Conservation (phyloP, 2,888 invertebrate genomes). For the Drosophila merina region DNA sequence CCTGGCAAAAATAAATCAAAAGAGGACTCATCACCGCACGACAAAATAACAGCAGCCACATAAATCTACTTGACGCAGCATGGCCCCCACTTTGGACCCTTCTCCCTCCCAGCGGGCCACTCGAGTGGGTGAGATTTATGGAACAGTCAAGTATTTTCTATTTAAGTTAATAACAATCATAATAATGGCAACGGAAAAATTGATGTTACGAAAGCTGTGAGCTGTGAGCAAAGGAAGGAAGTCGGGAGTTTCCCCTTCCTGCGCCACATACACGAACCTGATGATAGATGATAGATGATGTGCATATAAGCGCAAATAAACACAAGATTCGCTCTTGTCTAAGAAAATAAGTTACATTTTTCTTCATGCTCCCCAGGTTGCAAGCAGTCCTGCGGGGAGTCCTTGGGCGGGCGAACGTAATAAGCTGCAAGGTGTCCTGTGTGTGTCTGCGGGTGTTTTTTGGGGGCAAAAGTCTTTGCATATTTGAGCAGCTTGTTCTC, state of each 20-base stretch:
- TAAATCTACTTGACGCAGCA: constrained; percentile 71
- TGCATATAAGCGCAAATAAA: constrained; percentile 77
- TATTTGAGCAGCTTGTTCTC: constrained; percentile 68
- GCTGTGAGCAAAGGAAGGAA: neutral
- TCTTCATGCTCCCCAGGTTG: constrained; percentile 11
- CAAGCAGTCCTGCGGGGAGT: constrained; percentile 36
- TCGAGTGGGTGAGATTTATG: constrained; percentile 71
- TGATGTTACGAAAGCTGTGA: constrained; percentile 59
- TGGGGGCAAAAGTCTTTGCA: constrained; percentile 59
- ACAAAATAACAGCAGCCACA: constrained; percentile 50
- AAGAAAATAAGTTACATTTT: constrained; percentile 50
- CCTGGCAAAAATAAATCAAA: constrained; percentile 59
- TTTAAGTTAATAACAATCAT: constrained; percentile 82
- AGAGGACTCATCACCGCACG: constrained; percentile 63
- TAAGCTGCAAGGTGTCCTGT: constrained; percentile 46
- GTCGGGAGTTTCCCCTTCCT: constrained; percentile 1
- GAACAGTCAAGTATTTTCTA: constrained; percentile 79
- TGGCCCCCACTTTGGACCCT: constrained; percentile 45
- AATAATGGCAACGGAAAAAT: constrained; percentile 81
- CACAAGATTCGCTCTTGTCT: constrained; percentile 70
- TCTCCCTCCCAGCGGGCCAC: constrained; percentile 44
- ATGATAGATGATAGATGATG: constrained; percentile 75
- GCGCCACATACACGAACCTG: constrained; percentile 16
- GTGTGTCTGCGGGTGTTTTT: constrained; percentile 32
- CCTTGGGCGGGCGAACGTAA: constrained; percentile 52